Percentiles rank a stretch among this genome's conserved stretches.
These are phyloP conservation scores for Atherinosoma microstoma DNA, from an alignment of 2,797 vertebrate species.

Conservation along the genomic window DNA sequence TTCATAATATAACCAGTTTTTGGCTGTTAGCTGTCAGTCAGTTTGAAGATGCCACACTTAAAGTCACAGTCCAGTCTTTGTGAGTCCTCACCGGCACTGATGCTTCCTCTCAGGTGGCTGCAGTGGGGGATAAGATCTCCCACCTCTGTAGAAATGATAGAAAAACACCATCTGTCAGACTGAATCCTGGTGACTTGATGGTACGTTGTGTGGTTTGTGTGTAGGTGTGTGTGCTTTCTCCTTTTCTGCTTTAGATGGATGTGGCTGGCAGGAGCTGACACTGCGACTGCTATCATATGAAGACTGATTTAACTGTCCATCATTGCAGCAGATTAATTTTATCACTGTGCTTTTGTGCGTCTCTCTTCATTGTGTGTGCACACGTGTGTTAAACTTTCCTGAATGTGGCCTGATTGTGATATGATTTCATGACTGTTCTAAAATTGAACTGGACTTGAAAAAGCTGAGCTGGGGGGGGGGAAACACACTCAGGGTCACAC, in stretches of 20 bases:
- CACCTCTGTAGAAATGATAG: slow-evolving; percentile 29
- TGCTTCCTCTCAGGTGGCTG: slow-evolving; percentile 38
- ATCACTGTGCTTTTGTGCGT: slow-evolving; percentile 12
- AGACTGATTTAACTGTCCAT: slow-evolving; percentile 66
- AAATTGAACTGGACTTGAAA: slow-evolving; percentile 33
- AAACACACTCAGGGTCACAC: background rate
- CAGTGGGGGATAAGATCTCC: slow-evolving; percentile 18
- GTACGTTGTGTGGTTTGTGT: slow-evolving; percentile 25
- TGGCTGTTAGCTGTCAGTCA: slow-evolving; percentile 25
- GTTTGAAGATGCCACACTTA: slow-evolving; percentile 18
- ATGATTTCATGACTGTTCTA: slow-evolving; percentile 50
- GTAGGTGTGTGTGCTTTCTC: slow-evolving; percentile 23
- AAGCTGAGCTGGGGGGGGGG: slow-evolving; percentile 10
- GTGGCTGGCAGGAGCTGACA: slow-evolving; percentile 43
- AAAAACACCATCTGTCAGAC: slow-evolving; percentile 62
- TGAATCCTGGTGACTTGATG: slow-evolving; percentile 42
- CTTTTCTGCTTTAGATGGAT: slow-evolving; percentile 52
- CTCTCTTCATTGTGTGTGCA: slow-evolving; percentile 16
- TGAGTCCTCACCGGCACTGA: slow-evolving; percentile 33
- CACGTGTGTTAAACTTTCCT: slow-evolving; percentile 35
- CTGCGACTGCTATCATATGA: slow-evolving; percentile 60
- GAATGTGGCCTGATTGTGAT: slow-evolving; percentile 40
- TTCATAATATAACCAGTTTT: background rate
- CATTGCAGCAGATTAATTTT: slow-evolving; percentile 50
- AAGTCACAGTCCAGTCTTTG: slow-evolving; percentile 44